Percentiles rank a stretch among this genome's conserved stretches.
phyloP scores from a whole-genome alignment of 2,888 invertebrate species.

The Selenia dentaria region DNA sequence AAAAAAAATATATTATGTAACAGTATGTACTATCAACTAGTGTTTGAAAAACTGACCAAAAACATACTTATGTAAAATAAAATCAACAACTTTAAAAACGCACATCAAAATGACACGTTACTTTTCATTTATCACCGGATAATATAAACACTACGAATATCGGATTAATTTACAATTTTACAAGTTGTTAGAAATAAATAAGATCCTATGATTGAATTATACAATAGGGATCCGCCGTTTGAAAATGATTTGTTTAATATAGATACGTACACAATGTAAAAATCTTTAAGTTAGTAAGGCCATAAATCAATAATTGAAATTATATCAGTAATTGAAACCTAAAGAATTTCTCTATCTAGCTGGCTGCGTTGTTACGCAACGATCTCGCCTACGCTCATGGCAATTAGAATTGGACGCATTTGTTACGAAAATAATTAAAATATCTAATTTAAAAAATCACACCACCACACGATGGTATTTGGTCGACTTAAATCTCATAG shows the following conservation, averaged over 20 bases:
- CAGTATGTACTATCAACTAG: conserved; percentile 69
- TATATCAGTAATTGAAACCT: conserved; percentile 26
- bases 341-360: conserved; percentile 69
- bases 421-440: conserved; percentile 46
- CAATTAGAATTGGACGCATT: conserved; percentile 57
- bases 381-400: conserved; percentile 44
- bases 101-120: conserved; percentile 32
- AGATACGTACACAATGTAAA: conserved; percentile 8
- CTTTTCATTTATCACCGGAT: conserved; percentile 18
- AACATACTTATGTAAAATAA: conserved; percentile 34
- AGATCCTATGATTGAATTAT: neutral
- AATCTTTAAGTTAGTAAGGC: conserved; percentile 61
- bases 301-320: conserved; percentile 60
- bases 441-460: conserved; percentile 49
- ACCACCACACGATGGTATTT: conserved; percentile 48
- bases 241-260: conserved; percentile 2
- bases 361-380: conserved; percentile 46
- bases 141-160: conserved; percentile 3
- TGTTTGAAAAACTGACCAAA: conserved; percentile 54
- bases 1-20: conserved; percentile 80
- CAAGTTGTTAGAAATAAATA: conserved; percentile 1
- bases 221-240: conserved; percentile 1
- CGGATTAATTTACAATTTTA: neutral
- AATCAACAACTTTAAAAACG: conserved; percentile 31
- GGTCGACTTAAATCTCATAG: conserved; percentile 56